Evolutionary conservation across 2,888 invertebrate genomes (phyloP), one percentile per base, ranked within the genome.

Genomic region (Xestia xanthographa): DNA sequence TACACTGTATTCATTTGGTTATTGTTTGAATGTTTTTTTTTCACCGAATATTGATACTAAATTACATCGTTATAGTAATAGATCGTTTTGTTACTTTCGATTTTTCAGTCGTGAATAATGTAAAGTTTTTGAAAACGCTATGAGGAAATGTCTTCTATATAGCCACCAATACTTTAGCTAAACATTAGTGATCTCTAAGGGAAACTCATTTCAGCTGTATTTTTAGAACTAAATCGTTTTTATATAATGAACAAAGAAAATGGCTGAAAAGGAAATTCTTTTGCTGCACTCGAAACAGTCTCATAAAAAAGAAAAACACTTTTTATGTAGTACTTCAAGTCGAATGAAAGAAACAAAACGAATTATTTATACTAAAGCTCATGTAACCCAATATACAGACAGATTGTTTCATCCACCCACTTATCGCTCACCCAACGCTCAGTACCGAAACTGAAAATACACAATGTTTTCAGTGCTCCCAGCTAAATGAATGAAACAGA

Each of bases 401-500:
- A 41, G 6, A 41, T 56, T 74, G 43, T 74, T 63, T 29, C 45
- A 80, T 4, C 12, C 38, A 80, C 12, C 38, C 29, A 56, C 20
- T 34, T 48, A 56, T 63, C 20, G 12, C 58, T 43, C 41, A 34
- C 26, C 26, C 56, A 9, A 50, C 29, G 38, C 11, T 3, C 22
- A 8, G 26, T 6, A 45, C 5, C 11, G 20, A 53, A 74, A 45
- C 11, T 11, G 17, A 43, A 72, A 53, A 38, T n/a, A 29, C 20
- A 53, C 29, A 45, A 34, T 34, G 9, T 22, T 60, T 75, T 17
- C 34, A 43, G n/a, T 43, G 22, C 12, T 72, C 17, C 20, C 34
- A 53, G 12, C 78, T 26, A 60, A 63, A 72, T 41, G 17, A 70
- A 72, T 41, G 20, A 63, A 66, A 66, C 50, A 38, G 66, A 66